Percentiles rank a stretch among this genome's conserved stretches.
phyloP scores from a whole-genome alignment of 2,888 invertebrate species.

The Drosophila gaucha region DNA sequence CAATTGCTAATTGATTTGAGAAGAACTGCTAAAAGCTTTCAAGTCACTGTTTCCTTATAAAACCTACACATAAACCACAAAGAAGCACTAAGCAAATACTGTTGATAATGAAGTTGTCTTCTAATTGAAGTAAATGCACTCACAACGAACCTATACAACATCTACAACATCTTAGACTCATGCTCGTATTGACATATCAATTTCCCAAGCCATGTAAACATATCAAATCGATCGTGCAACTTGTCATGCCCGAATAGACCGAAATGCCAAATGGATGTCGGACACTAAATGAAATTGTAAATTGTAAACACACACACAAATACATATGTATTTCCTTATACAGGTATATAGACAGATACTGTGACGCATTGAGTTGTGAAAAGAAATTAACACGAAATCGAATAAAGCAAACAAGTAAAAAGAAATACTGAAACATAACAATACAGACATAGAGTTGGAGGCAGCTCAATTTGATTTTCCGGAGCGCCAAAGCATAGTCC shows the following conservation, averaged over 20 bases:
- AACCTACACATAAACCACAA: background rate
- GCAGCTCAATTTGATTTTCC: conserved; percentile 67
- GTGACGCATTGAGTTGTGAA: conserved; percentile 73
- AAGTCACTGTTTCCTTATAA: background rate
- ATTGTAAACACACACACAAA: conserved; percentile 64
- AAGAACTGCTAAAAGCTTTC: conserved; percentile 21
- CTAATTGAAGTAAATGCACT: conserved; percentile 36
- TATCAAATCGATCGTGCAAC: conserved; percentile 75
- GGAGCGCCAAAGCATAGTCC: conserved; percentile 51
- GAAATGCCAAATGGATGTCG: conserved; percentile 65
- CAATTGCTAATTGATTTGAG: conserved; percentile 6
- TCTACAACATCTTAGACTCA: conserved; percentile 24
- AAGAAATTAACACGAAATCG: conserved; percentile 73
- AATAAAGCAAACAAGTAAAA: conserved; percentile 55
- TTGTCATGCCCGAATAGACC: conserved; percentile 74
- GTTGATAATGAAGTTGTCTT: conserved; percentile 45
- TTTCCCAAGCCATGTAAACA: conserved; percentile 66
- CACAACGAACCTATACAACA: conserved; percentile 7
- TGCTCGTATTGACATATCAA: conserved; percentile 71
- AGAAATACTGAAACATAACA: conserved; percentile 40
- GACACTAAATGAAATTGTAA: conserved; percentile 78
- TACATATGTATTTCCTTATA: too few species aligned
- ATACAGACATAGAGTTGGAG: conserved; percentile 31
- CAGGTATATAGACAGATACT: conserved; percentile 28
- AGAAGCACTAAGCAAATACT: conserved; percentile 11